Evolutionary conservation across 2,797 vertebrate species (phyloP).

Genomic region (Prionace glauca): DNA sequence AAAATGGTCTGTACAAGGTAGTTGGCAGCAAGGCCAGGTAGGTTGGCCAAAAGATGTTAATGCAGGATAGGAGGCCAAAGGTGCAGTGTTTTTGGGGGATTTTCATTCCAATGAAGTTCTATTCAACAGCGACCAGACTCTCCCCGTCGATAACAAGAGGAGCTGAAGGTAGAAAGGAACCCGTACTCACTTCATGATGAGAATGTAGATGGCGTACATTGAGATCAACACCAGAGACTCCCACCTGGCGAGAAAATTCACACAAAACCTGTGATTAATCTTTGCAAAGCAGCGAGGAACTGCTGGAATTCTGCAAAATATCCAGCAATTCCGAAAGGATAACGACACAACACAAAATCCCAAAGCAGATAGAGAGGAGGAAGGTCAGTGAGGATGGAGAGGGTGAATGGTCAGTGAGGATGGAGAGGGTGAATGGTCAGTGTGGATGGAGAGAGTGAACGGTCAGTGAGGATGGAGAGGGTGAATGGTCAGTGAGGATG

Average conservation of each 20-base stretch:
- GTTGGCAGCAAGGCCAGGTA: not conserved
- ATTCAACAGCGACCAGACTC: not conserved
- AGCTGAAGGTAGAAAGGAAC: not conserved
- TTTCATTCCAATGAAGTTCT: not conserved
- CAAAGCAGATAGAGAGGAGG: not conserved
- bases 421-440: no score
- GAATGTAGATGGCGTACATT: constrained; percentile 88
- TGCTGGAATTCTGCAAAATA: not conserved
- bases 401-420: no score
- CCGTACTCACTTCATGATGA: constrained; percentile 93
- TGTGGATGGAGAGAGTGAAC: no score
- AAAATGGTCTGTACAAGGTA: not conserved
- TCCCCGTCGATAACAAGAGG: not conserved
- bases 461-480: no score
- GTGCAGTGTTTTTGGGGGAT: not conserved
- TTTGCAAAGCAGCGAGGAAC: not conserved
- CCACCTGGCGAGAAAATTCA: constrained; percentile 69
- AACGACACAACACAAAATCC: not conserved
- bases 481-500: no score
- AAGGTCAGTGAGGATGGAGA: not conserved
- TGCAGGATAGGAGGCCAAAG: no score
- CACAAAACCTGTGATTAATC: not conserved
- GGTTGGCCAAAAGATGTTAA: no score
- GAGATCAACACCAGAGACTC: constrained; percentile 81
- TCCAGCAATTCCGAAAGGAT: not conserved